phyloP scores from a whole-genome alignment of 2,888 invertebrate species.

The Lathronympha strigana region DNA sequence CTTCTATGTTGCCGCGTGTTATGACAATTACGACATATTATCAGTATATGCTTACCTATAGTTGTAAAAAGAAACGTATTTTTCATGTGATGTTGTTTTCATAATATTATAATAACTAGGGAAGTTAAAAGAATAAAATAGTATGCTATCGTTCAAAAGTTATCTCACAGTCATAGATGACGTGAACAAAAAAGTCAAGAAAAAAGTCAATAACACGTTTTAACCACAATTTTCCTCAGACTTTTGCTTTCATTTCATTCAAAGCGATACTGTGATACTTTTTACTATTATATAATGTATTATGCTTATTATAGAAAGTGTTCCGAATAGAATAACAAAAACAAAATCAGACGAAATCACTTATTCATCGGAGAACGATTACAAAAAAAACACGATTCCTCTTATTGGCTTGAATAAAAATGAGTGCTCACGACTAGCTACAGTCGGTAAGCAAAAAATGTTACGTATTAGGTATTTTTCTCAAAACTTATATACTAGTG shows the following conservation, averaged over 20 bases:
- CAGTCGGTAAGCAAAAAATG: background rate
- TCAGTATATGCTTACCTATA: too few species aligned
- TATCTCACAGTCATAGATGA: background rate
- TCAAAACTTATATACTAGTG: too few species aligned
- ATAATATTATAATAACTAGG: too few species aligned
- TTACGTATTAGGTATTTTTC: background rate
- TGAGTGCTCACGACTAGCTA: constrained; percentile 27
- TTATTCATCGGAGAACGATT: constrained; percentile 31
- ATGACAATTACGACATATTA: too few species aligned
- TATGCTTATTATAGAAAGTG: constrained; percentile 55
- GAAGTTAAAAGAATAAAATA: too few species aligned
- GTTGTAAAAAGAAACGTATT: too few species aligned
- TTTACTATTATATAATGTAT: constrained; percentile 50
- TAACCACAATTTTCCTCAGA: constrained; percentile 41
- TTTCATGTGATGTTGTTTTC: too few species aligned
- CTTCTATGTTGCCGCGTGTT: too few species aligned
- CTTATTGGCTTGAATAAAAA: constrained; percentile 32
- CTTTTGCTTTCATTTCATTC: constrained; percentile 45
- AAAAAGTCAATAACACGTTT: constrained; percentile 31
- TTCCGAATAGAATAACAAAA: constrained; percentile 45
- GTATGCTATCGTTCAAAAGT: constrained; percentile 2
- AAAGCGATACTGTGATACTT: constrained; percentile 43
- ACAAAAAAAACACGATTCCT: constrained; percentile 37
- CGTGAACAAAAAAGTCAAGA: background rate
- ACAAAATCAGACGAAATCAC: constrained; percentile 41